A percentile compares a stretch with the other conserved stretches of the same genome.
Conservation (phyloP, 2,113 vertebrate genomes). For the Syngnathus typhle region DNA sequence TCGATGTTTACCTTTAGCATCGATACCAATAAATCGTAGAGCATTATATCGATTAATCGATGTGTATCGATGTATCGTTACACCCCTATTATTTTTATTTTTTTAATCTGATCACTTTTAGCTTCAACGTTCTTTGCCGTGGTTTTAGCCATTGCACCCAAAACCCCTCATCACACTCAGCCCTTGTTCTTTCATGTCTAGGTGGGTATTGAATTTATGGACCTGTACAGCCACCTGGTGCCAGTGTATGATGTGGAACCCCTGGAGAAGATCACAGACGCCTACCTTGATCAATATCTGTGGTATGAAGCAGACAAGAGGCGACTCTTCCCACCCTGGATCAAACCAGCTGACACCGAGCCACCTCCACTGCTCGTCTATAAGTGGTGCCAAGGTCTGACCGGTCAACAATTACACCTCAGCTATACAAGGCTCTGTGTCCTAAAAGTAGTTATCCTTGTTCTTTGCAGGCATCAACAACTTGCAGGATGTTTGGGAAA, state of each 20-base stretch:
- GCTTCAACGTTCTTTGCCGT: too few relatives aligned
- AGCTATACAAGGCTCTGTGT: background rate
- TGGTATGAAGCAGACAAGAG: constrained; percentile 99
- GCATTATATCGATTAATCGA: too few relatives aligned
- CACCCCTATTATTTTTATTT: too few relatives aligned
- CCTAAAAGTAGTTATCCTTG: background rate
- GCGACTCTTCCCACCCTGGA: constrained; percentile 95
- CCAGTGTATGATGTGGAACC: constrained; percentile 98
- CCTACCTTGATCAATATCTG: constrained; percentile 96
- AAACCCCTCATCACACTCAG: background rate
- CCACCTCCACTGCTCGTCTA: constrained; percentile 94
- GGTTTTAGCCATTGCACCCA: background rate
- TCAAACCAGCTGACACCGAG: constrained; percentile 97
- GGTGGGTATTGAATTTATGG: constrained; percentile 99
- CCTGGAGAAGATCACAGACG: constrained; percentile 97
- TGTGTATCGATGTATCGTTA: too few relatives aligned
- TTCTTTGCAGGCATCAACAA: constrained; percentile 87
- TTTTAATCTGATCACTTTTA: too few relatives aligned
- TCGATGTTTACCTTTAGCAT: too few relatives aligned
- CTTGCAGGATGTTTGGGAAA: constrained; percentile 98
- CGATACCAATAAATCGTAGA: too few relatives aligned
- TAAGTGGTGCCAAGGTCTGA: constrained; percentile 98
- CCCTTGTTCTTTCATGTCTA: constrained; percentile 39
- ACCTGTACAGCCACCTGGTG: constrained; percentile 95
- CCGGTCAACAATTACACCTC: background rate